Percentiles rank a stretch among this genome's conserved stretches.
These are phyloP conservation scores for Chironomus striatipennis DNA, from an alignment of 1,140 invertebrate genomes.

Conservation along the genomic window DNA sequence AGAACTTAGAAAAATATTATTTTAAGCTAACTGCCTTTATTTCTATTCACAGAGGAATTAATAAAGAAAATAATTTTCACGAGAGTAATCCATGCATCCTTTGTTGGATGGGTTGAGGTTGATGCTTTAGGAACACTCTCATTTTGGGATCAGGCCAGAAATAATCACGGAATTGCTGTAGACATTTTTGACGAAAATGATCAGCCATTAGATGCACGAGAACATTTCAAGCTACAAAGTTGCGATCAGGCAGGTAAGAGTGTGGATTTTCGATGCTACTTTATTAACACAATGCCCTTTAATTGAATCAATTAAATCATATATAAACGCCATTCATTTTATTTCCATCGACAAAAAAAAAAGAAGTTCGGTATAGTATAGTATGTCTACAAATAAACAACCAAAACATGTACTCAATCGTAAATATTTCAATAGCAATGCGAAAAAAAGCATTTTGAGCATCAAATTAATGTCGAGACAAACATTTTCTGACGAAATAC, in stretches of 20 bases:
- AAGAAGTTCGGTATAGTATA: too few relatives aligned
- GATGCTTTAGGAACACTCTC: not conserved
- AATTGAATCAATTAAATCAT: not conserved
- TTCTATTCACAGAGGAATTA: slow-evolving; percentile 5
- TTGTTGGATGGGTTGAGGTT: not conserved
- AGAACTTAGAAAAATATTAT: not conserved
- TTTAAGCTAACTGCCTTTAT: not conserved
- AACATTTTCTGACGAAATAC: slow-evolving; percentile 12
- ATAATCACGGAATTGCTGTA: not conserved
- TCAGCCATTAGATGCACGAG: not conserved
- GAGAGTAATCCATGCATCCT: not conserved
- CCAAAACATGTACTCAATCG: not conserved
- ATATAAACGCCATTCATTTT: slow-evolving; percentile 13
- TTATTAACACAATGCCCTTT: not conserved
- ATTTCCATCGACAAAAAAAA: not conserved
- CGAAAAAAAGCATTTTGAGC: not conserved
- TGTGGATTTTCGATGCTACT: not conserved
- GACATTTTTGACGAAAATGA: not conserved
- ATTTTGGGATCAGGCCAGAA: not conserved
- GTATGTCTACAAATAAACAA: not conserved
- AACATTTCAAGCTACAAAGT: not conserved
- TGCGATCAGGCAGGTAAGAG: slow-evolving; percentile 21
- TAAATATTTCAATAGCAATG: slow-evolving; percentile 1
- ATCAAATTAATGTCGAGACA: slow-evolving; percentile 5
- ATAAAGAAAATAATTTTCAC: not conserved